Base-by-base conservation (phyloP, 2,113 vertebrate genomes). In the Etheostoma spectabile region DNA sequence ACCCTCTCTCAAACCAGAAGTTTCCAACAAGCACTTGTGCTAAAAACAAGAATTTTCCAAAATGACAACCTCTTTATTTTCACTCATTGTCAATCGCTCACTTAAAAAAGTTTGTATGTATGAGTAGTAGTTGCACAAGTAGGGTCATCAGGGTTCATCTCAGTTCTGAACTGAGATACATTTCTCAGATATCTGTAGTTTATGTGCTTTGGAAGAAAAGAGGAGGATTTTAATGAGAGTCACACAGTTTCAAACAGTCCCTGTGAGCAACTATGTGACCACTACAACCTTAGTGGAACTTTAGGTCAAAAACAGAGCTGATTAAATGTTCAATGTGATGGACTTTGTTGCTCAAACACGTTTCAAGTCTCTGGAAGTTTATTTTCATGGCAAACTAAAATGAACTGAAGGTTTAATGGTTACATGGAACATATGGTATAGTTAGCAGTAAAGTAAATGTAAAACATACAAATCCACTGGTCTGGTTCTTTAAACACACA, bases 201-300 rank as follows among this genome's bases (percentile, higher is more conserved):
- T 70, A 52, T 59, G 48, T 79, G 95, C 45, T 92, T 97, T 55
- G 95, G 96, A 89, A 94, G 96, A 82, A 96, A 94, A 88, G 96
- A 97, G 0, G 96, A 97, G 84, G 96, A 97, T 73, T 93, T 97
- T 88, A 96, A 96, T 22, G 96, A 98, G 90, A 94, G 63, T 0
- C 96, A 96, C 81, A 94, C 96, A 5, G 30, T 55, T 72, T 73
- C 24, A 42, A 57, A 67, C 48, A 24, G 10, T 21, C 33, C 5
- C 45, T 27, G 45, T 12, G 45, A 74, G 35, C 46, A 21, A 30
- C 57, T 38, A 35, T 48, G 35, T 35, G 49, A 68, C 56, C 74
- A n/a, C 33, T 30, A 55, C 15, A 6, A 57, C 69, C 6, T 11
- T 3, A 53, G n/a, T 22, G 46, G 57, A 71, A 56, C 24, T 45